Base-by-base conservation (phyloP, 2,797 vertebrate species). In the Xiphorhynchus erythropygius region DNA sequence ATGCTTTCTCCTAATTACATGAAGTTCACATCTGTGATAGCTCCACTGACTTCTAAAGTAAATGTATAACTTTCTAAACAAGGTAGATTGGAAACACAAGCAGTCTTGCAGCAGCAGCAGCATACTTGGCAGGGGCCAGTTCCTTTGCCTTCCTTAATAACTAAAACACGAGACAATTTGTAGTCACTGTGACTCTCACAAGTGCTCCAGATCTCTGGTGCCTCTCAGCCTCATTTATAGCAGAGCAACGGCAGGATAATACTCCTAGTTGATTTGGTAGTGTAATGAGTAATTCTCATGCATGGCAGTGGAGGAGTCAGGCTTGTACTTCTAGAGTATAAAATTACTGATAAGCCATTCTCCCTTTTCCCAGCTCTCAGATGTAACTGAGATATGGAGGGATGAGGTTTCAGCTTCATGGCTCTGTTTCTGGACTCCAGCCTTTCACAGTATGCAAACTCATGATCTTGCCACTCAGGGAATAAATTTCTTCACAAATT, bases 21-120 rank as follows among this genome's bases (percentile, higher is more conserved):
- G 63, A 91, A 93, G 85, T 90, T 93, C 88, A 79, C 82, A 79
- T 73, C 69, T 7, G 1, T 84, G 85, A 39, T 84, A 82, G 88
- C 70, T 93, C 80, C 65, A 18, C 90, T 90, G 93, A 86, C 80
- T 94, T 90, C 55, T 27, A 21, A 47, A 93, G 95, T 95, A 84
- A 96, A 95, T 94, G 90, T 90, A 3, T 92, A 95, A 94, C 94
- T 95, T 95, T 87, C 56, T 91, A 94, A 95, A 93, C 91, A 76
- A 94, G 69, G 60, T 5, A 57, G 49, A 56, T 60, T 84, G 87
- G 85, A 56, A 94, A 42, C 46, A 80, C 81, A 71, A n/a, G 73
- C 6, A 56, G 15, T 69, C 63, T 77, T 82, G 90, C 88, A 86
- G 91, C 85, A 86, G 91, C 91, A 90, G 95, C 91, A 94, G 71